Percentiles rank a stretch among this genome's conserved stretches.
These are phyloP conservation scores for Equus quagga DNA, from an alignment of 2,113 vertebrate genomes.

Conservation along the genomic window DNA sequence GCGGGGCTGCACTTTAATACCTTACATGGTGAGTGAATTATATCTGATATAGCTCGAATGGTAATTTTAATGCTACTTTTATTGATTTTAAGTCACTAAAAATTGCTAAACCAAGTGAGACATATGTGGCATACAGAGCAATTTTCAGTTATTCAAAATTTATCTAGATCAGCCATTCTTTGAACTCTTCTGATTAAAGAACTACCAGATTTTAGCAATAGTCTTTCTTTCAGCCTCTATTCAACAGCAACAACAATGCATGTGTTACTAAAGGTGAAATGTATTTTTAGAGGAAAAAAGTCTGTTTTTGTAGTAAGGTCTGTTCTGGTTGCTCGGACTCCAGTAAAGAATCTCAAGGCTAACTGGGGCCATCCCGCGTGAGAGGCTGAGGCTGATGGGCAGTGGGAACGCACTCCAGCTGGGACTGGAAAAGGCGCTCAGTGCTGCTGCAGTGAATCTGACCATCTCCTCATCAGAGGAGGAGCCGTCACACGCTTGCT, in stretches of 20 bases:
- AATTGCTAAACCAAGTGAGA: not conserved
- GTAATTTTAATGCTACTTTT: not conserved
- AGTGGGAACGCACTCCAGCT: accelerated
- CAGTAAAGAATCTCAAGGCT: not conserved
- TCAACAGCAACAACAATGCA: not conserved
- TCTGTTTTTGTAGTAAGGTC: not conserved
- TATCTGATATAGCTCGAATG: accelerated
- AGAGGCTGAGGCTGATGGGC: not conserved
- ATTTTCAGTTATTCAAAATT: not conserved
- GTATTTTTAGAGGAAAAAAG: not conserved
- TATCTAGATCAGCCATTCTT: not conserved
- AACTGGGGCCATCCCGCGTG: accelerated
- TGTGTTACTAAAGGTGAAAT: not conserved
- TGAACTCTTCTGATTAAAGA: not conserved
- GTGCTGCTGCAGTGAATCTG: accelerated
- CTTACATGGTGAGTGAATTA: not conserved
- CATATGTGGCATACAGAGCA: accelerated
- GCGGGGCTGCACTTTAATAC: too few relatives aligned
- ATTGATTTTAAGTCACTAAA: not conserved
- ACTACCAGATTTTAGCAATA: too few relatives aligned
- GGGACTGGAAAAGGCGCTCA: not conserved
- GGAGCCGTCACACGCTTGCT: accelerated
- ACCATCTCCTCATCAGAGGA: not conserved
- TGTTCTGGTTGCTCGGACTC: not conserved
- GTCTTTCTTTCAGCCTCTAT: not conserved